Base-by-base conservation (phyloP, 2,888 invertebrate species). In the Keiferia lycopersicella region DNA sequence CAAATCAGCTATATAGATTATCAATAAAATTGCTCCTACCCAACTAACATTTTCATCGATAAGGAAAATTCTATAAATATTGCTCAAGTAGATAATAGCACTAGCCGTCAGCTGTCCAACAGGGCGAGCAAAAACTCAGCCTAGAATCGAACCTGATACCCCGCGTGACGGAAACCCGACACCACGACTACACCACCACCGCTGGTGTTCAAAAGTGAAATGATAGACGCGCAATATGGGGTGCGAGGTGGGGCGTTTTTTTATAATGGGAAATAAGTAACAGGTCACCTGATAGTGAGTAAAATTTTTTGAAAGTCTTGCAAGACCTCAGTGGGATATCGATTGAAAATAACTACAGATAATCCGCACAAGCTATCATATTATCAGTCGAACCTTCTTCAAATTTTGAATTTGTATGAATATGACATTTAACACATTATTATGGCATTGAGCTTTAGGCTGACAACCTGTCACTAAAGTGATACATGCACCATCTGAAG, bases 111-210 rank as follows among this genome's bases (percentile, higher is more conserved):
- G 83, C 80, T 86, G 87, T 79, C 69, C 63, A 71, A 69, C 71
- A 74, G 71, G 77, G 73, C 72, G 74, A 71, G 71, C 72, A 75
- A 77, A 75, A 74, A 78, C 71, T 71, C 30, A 61, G 65, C 74
- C 77, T 65, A 79, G 79, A 74, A 80, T 79, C 79, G 77, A 87
- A 87, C 83, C 73, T 67, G 84, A 87, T 78, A 87, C 82, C 76
- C 61, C 41, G 26, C 57, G 59, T 58, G 30, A 63, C 63, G 67
- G 85, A 68, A 80, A 86, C 75, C 70, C 64, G 82, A 86, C 66
- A 86, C 81, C 72, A 56, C 61, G 12, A 22, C 51, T 18, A 51
- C 11, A 51, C n/a, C 26, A 26, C 51, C 51, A 22, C 51, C 51
- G 51, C 22, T 10, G 51, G 51, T 53, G 50, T 53, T 14, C 51